Base-by-base conservation (phyloP, 1,140 invertebrate species). In the Dendrolimus punctatus region DNA sequence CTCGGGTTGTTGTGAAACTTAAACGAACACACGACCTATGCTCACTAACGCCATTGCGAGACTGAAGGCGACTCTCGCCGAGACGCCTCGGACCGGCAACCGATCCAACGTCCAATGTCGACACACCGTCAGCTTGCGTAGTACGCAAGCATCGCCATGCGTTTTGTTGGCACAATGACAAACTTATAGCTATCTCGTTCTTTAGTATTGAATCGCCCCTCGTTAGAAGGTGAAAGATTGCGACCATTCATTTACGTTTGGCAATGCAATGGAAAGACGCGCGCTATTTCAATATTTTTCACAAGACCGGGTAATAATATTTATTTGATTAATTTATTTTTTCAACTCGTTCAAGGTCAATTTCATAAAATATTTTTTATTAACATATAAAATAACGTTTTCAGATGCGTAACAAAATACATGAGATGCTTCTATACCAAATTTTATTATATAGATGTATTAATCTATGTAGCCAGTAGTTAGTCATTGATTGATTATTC, bases 61-160 rank as follows among this genome's bases (percentile, higher is more conserved):
- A 87, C 84, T 87, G 71, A 76, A 62, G 66, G 57, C 58, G 68
- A 72, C 67, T 70, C 67, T 77, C 75, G 70, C 64, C 43, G 66
- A 70, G 73, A 71, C 75, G 71, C 80, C 76, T 79, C 76, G 75
- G 70, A 76, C 77, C 78, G 71, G 75, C 75, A 79, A 77, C 73
- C 76, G 75, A 82, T 68, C 77, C 80, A 83, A 85, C 75, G 80
- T 83, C 80, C 82, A 85, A 85, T 85, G 82, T 85, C 82, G 82
- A 85, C 82, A 85, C 82, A 84, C 80, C 76, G 78, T 78, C 80
- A 80, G 64, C 82, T 84, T 84, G 82, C 82, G 82, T 86, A 86
- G 76, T 85, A 85, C 82, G 78, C 76, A 67, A 79, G 72, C 66
- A 73, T 81, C 76, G 76, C 80, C 78, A 85, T 73, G 82, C 75